Evolutionary conservation across 2,113 vertebrate species (phyloP).

Genomic region (Scalopus aquaticus): DNA sequence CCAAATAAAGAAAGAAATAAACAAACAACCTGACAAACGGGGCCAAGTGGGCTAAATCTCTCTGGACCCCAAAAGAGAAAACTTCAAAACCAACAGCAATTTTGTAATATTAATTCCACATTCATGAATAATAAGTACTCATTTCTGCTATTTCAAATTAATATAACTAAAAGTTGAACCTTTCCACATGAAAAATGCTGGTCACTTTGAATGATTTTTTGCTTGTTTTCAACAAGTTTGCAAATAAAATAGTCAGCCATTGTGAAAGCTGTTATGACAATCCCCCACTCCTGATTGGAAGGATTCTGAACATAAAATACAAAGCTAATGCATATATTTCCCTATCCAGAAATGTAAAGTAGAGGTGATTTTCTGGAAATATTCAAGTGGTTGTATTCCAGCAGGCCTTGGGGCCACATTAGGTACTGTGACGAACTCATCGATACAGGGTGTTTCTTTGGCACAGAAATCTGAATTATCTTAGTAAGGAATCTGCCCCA

Average conservation of each 20-base stretch:
- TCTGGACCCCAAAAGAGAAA: neutral
- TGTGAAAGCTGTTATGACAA: neutral
- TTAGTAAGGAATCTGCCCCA: neutral
- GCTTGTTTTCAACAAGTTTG: neutral
- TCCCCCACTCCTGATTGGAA: neutral
- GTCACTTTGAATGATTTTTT: neutral
- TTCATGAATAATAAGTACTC: neutral
- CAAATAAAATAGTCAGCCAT: slow-evolving; percentile 28
- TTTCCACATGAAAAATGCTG: neutral
- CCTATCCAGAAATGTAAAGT: neutral
- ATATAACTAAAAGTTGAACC: neutral
- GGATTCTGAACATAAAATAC: neutral
- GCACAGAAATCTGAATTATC: neutral
- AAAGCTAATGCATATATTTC: neutral
- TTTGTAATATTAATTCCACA: neutral
- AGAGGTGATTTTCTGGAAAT: neutral
- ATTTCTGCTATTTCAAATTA: neutral
- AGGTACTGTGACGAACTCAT: no score
- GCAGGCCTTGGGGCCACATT: neutral
- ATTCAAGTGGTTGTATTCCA: neutral
- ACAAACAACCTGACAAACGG: neutral
- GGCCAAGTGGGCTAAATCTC: neutral
- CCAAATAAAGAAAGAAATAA: neutral
- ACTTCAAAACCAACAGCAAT: neutral
- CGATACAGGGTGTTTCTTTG: neutral